Base-by-base conservation (phyloP, 2,888 invertebrate genomes). In the Mystacides longicornis region DNA sequence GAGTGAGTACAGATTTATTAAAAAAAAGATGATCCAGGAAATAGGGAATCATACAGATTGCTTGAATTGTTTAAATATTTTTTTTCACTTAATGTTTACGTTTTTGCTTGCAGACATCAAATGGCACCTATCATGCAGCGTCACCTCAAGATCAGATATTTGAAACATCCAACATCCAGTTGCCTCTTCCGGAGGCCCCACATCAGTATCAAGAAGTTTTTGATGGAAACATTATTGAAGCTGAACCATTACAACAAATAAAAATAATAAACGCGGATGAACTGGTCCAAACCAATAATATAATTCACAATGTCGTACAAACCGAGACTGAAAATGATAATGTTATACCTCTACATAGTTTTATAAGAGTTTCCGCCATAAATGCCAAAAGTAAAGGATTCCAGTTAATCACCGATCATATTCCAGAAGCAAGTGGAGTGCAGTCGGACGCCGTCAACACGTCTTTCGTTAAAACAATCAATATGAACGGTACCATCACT, bases 381-480 rank as follows among this genome's bases (percentile, higher is more conserved):
- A n/a, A 51, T 4, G 27, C 48, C 14, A 52, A 33, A 22, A 49
- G 52, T 1, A 23, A 23, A 7, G 57, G 57, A 2, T 57, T 57
- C 27, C 57, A 57, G 27, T 33, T 54, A 5, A 57, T 57, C 7
- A 57, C 57, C 11, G 57, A 57, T n/a, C 52, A 52, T 37, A 42
- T 56, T 16, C 21, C 16, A 16, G 45, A 52, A 4, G 14, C 37
- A 5, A 54, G 50, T 33, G n/a, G 23, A 20, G 42, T 14, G 19
- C 43, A 49, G 45, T 23, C 49, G 42, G 42, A 49, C 19, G 27
- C 21, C 23, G 27, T 48, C 5, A 48, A 53, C 19, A 4, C 23
- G 3, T 19, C 31, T 7, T 37, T 37, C 18, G 14, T 22, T 2
- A 20, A 53, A 37, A 33, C 47, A 31, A 9, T 33, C 19, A 18